Percentiles rank a stretch among this genome's conserved stretches.
Conservation (phyloP, 2,888 invertebrate genomes). For the Nymphalis c-album region DNA sequence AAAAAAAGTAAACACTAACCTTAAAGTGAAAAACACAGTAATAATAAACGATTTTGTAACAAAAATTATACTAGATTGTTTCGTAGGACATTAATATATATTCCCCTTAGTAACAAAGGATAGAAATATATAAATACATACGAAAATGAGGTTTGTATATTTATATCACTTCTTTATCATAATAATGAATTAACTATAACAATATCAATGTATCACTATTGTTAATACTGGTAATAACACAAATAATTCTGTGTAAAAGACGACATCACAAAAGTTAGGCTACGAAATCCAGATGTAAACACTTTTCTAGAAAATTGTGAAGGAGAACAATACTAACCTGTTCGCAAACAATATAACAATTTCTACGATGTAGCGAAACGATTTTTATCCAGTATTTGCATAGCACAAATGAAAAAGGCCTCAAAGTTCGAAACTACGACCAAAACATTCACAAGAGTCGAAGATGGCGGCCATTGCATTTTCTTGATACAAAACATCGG, state of each 20-base stretch:
- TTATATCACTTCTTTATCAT: constrained; percentile 51
- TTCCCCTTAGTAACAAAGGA: constrained; percentile 71
- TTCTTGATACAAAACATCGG: constrained; percentile 89
- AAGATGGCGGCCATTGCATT: constrained; percentile 93
- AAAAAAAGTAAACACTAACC: constrained; percentile 77
- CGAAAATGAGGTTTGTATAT: constrained; percentile 73
- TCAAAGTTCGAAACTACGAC: constrained; percentile 80
- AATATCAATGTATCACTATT: constrained; percentile 36
- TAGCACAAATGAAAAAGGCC: constrained; percentile 71
- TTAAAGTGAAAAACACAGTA: constrained; percentile 47
- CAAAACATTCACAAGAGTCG: constrained; percentile 91
- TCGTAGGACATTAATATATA: constrained; percentile 41
- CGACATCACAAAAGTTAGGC: constrained; percentile 82
- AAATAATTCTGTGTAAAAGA: constrained; percentile 65
- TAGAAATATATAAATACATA: constrained; percentile 65
- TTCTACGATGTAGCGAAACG: constrained; percentile 68
- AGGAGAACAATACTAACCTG: constrained; percentile 68
- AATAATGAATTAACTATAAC: constrained; percentile 49
- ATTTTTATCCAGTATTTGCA: constrained; percentile 73
- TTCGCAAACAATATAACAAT: constrained; percentile 59
- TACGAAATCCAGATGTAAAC: constrained; percentile 88
- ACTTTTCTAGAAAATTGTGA: constrained; percentile 78
- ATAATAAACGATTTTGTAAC: constrained; percentile 37
- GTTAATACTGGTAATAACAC: constrained; percentile 44
- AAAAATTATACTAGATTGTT: constrained; percentile 36